These are phyloP conservation scores for Tipula helvola DNA, from an alignment of 2,888 invertebrate genomes.

Conservation along the genomic window DNA sequence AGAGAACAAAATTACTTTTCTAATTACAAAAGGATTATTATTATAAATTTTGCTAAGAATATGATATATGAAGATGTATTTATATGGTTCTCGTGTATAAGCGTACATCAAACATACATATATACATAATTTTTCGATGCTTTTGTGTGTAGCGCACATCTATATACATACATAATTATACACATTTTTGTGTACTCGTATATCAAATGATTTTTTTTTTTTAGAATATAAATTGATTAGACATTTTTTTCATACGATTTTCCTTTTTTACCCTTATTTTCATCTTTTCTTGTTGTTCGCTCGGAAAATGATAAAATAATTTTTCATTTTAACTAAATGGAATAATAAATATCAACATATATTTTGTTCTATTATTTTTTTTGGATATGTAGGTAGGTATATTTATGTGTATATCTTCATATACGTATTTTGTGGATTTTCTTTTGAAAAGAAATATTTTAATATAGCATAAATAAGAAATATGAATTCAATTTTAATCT, in stretches of 20 bases:
- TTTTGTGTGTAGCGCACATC: not conserved
- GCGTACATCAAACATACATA: not conserved
- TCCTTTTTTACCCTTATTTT: not conserved
- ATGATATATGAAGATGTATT: not conserved
- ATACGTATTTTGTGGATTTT: not conserved
- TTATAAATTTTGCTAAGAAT: not conserved
- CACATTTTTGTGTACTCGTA: not conserved
- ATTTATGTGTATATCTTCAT: not conserved
- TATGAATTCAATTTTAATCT: not conserved
- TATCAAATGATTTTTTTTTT: not conserved
- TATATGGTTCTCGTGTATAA: not conserved
- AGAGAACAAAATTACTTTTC: not conserved
- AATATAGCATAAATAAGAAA: not conserved
- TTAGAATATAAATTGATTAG: not conserved
- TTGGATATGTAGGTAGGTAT: not conserved
- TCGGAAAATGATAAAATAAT: not conserved
- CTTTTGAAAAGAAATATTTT: not conserved
- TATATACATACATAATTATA: not conserved
- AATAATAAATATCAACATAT: not conserved
- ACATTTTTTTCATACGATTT: not conserved
- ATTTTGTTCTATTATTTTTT: not conserved
- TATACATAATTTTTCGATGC: not conserved
- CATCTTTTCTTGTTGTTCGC: not conserved
- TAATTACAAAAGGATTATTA: not conserved
- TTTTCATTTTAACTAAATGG: not conserved